Evolutionary conservation across 1,140 invertebrate genomes (phyloP).

Genomic region (Musca vetustissima): DNA sequence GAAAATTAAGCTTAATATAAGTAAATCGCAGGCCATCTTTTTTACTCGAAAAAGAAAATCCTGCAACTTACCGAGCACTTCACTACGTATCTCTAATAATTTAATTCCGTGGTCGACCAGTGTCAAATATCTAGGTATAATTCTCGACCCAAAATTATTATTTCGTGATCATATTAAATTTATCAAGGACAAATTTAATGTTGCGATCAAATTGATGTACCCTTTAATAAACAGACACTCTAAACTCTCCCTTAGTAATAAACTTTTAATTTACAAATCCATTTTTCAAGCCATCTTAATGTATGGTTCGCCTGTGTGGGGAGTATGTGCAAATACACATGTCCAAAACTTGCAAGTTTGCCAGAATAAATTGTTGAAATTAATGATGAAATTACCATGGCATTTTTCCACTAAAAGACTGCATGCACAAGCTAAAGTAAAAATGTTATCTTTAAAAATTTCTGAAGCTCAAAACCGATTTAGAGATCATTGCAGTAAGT

Average conservation of each 20-base stretch:
- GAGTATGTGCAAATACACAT: no score
- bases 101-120: no score
- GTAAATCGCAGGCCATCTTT: neutral
- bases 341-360: no score
- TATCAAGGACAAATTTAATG: neutral
- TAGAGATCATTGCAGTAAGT: no score
- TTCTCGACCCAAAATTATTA: neutral
- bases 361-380: no score
- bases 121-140: constrained; percentile 4
- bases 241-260: neutral
- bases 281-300: neutral
- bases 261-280: constrained; percentile 10
- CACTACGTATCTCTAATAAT: neutral
- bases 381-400: no score
- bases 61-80: neutral
- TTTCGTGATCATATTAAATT: neutral
- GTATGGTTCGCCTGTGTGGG: no score
- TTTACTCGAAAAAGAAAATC: neutral
- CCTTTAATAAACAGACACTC: neutral
- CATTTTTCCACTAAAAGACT: no score
- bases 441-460: no score
- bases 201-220: neutral
- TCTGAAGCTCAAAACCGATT: no score
- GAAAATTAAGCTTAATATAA: no score
- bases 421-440: no score